phyloP scores from a whole-genome alignment of 2,888 invertebrate species.

The Drosophila yooni region DNA sequence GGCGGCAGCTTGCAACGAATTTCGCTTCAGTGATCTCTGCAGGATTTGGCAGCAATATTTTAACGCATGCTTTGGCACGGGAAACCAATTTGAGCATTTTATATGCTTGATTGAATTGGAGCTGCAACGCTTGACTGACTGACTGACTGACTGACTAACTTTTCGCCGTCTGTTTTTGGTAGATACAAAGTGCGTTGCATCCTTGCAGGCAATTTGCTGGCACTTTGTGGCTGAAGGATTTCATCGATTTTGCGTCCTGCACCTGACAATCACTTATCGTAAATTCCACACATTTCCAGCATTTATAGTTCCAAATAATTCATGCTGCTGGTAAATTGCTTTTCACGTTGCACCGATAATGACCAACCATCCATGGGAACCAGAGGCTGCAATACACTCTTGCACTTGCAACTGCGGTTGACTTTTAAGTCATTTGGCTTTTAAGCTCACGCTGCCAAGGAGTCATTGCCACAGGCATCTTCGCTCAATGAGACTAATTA shows the following conservation, averaged over 20 bases:
- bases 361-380: neutral
- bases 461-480: conserved; percentile 41
- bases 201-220: conserved; percentile 28
- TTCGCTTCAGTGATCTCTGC: conserved; percentile 1
- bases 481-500: conserved; percentile 56
- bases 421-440: conserved; percentile 28
- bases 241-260: conserved; percentile 36
- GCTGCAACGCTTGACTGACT: conserved; percentile 26
- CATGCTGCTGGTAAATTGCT: conserved; percentile 23
- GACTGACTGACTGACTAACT: neutral
- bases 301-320: conserved; percentile 27
- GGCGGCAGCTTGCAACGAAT: conserved; percentile 23
- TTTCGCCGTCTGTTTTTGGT: conserved; percentile 10
- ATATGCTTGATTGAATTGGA: conserved; percentile 37
- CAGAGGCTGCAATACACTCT: conserved; percentile 5
- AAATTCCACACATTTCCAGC: conserved; percentile 1
- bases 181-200: conserved; percentile 35
- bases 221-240: conserved; percentile 22
- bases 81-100: conserved; percentile 59
- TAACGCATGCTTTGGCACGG: conserved; percentile 61
- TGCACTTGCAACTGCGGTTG: conserved; percentile 16
- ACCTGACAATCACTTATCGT: conserved; percentile 50
- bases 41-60: conserved; percentile 40
- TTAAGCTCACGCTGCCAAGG: conserved; percentile 18
- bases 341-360: conserved; percentile 15